Percentiles rank a stretch among this genome's conserved stretches.
Conservation (phyloP, 2,797 vertebrate genomes). For the Hyperoplus immaculatus region DNA sequence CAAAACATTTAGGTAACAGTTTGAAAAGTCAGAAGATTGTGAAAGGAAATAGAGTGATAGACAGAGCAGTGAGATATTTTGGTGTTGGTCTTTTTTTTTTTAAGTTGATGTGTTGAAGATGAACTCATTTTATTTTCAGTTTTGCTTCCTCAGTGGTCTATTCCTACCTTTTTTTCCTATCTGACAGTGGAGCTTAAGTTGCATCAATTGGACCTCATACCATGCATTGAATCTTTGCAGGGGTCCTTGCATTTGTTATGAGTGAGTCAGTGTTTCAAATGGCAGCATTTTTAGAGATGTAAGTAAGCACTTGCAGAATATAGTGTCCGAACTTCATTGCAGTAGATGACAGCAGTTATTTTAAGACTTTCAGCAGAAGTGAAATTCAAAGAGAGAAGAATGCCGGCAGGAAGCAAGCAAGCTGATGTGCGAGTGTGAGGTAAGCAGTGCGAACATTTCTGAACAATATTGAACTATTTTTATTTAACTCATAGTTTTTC, state of each 20-base stretch:
- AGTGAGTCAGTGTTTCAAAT: conserved; percentile 52
- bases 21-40: conserved; percentile 36
- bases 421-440: conserved; percentile 29
- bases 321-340: conserved; percentile 10
- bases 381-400: conserved; percentile 29
- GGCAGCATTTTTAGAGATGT: conserved; percentile 29
- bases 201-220: conserved; percentile 8
- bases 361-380: conserved; percentile 35
- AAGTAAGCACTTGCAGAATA: conserved; percentile 57
- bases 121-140: conserved; percentile 12
- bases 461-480: too few species aligned
- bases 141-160: conserved; percentile 5
- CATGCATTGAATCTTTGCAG: conserved; percentile 35
- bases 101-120: conserved; percentile 27
- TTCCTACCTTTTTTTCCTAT: conserved; percentile 18
- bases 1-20: conserved; percentile 49
- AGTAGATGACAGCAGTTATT: conserved; percentile 27
- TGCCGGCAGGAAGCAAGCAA: conserved; percentile 45
- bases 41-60: conserved; percentile 52
- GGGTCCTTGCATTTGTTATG: conserved; percentile 3
- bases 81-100: conserved; percentile 76
- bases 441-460: not conserved
- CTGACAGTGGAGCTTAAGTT: not conserved
- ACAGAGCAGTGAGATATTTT: conserved; percentile 45
- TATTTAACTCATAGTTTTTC: too few species aligned